Evolutionary conservation across 2,888 invertebrate genomes (phyloP).

Genomic region (Bombylius discolor): DNA sequence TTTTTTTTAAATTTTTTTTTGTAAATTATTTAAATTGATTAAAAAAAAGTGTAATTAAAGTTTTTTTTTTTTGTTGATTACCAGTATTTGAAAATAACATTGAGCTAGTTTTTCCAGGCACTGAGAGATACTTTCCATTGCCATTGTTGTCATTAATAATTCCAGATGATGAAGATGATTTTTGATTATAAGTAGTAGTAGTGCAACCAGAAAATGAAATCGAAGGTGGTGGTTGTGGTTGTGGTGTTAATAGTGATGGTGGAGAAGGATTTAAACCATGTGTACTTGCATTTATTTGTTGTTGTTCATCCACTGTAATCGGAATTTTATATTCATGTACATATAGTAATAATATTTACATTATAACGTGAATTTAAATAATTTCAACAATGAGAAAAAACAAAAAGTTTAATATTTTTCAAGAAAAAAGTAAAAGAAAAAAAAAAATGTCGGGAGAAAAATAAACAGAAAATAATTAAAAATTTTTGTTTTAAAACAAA

Average conservation of each 20-base stretch:
- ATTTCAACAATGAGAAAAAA: no score
- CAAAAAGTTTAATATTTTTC: no score
- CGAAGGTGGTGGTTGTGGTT: slow-evolving; percentile 17
- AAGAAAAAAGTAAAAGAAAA: no score
- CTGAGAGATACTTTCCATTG: slow-evolving; percentile 33
- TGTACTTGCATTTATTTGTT: slow-evolving; percentile 14
- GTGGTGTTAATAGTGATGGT: no score
- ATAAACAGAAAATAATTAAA: no score
- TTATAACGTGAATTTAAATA: no score
- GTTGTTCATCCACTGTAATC: slow-evolving; percentile 36
- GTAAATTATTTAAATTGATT: no score
- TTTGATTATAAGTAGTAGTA: slow-evolving; percentile 6
- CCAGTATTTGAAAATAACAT: slow-evolving; percentile 19
- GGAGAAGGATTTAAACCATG: slow-evolving; percentile 17
- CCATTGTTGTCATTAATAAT: slow-evolving; percentile 22
- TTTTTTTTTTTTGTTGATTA: background rate
- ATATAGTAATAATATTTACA: no score
- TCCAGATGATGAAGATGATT: slow-evolving; percentile 19
- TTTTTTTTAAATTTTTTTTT: background rate
- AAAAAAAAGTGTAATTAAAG: background rate
- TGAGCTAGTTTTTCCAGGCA: slow-evolving; percentile 31
- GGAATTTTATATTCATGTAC: background rate
- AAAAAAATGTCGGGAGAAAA: no score
- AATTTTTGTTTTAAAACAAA: no score
- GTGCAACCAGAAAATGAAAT: slow-evolving; percentile 23